Base-by-base conservation (phyloP, 2,888 invertebrate species). In the Dicranocentrus wangi region DNA sequence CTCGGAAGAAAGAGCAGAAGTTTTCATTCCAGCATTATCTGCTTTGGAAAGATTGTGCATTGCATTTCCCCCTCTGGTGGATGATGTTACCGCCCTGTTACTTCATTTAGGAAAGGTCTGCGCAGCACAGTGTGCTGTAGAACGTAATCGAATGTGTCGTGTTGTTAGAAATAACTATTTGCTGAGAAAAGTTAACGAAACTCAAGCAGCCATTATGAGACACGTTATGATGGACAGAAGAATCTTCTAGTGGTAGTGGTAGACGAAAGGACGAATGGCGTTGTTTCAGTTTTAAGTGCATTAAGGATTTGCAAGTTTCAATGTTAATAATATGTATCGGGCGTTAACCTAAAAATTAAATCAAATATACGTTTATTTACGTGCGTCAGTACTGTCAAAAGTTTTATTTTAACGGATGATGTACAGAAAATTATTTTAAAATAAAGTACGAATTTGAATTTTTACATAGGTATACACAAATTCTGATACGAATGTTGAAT, bases 21-120 rank as follows among this genome's bases (percentile, higher is more conserved):
- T 97, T 84, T 96, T 97, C 88, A 92, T 93, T 86, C 93, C 95
- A 7, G 93, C 95, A 3, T 89, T 98, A 43, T 95, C 97, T 58
- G 94, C 96, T 1, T 90, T 98, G 65, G 94, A 95, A 3, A 90
- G 95, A 51, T 95, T 98, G 85, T 95, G 95, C 87, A 93, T 93
- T 85, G 97, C 97, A 0, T 98, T 98, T 89, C 98, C 98, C 1
- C 95, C 97, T 0, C 90, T 98, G 10, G 92, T 94, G 60, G 97
- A 98, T 87, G 98, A 98, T 88, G 94, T 95, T 17, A 93, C 95
- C 0, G 93, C 93, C 19, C 91, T 98, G 27, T 89, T 98, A 69
- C 91, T 95, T 88, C 96, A 96, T 89, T 90, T 97, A 21, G 97
- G 95, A 0, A 91, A 94, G 86, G 93, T 96, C 81, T 93, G 94